These are phyloP conservation scores for Heliangelus exortis DNA, from an alignment of 2,797 vertebrate genomes.

Conservation along the genomic window DNA sequence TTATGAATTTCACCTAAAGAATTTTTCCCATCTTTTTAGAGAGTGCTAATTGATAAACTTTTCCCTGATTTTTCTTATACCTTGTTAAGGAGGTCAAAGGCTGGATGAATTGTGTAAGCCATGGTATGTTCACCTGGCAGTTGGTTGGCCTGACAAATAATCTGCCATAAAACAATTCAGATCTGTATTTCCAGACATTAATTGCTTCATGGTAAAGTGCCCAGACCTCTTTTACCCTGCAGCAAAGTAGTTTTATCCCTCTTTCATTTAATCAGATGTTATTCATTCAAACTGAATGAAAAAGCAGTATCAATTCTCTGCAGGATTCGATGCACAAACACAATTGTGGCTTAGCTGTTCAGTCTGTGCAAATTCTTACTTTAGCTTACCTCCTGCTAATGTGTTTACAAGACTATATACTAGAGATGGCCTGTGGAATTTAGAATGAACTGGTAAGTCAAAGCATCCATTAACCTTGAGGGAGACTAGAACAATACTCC, in stretches of 20 bases:
- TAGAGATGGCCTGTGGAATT: background rate
- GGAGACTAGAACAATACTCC: background rate
- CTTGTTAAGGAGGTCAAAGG: background rate
- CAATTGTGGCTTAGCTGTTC: background rate
- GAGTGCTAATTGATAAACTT: background rate
- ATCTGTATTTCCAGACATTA: conserved; percentile 31
- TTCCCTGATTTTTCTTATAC: background rate
- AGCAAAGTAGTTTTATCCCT: conserved; percentile 19
- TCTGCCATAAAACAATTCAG: background rate
- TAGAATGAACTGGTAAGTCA: background rate
- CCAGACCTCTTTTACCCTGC: background rate
- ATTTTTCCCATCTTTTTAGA: background rate
- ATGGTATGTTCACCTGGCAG: background rate
- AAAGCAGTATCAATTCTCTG: conserved; percentile 33
- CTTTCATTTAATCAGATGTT: conserved; percentile 23
- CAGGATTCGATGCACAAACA: background rate
- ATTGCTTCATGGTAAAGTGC: conserved; percentile 1
- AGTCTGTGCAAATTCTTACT: background rate
- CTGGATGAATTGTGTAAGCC: background rate
- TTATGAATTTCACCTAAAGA: background rate
- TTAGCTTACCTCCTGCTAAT: background rate
- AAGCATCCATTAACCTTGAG: background rate
- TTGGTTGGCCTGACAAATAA: background rate
- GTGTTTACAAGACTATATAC: background rate
- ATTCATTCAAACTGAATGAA: conserved; percentile 34